A percentile compares a stretch with the other conserved stretches of the same genome.
Conservation (phyloP, 2,888 invertebrate species). For the Arge pagana region DNA sequence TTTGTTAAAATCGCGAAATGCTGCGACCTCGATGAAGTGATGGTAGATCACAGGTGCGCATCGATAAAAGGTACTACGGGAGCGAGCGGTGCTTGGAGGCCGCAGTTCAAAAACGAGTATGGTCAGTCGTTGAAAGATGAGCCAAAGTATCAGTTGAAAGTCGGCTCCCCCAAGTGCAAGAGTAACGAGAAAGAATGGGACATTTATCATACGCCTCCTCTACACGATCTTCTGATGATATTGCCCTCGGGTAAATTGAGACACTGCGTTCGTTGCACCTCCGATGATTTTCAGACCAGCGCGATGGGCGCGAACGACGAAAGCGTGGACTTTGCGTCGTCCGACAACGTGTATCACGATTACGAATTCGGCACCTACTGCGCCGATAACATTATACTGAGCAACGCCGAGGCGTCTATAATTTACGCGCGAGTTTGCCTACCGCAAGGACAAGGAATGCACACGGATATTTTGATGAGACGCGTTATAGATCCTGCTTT, state of each 20-base stretch:
- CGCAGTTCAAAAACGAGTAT: conserved; percentile 27
- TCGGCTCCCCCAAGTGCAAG: conserved; percentile 47
- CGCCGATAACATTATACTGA: conserved; percentile 71
- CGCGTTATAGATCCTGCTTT: conserved; percentile 78
- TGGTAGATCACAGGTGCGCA: conserved; percentile 70
- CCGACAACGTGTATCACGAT: conserved; percentile 67
- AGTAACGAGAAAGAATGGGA: conserved; percentile 49
- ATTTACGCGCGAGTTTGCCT: conserved; percentile 76
- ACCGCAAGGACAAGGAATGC: conserved; percentile 74
- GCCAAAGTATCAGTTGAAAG: conserved; percentile 43
- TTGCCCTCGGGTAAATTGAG: conserved; percentile 72
- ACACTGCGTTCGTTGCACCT: conserved; percentile 71
- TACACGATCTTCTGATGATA: conserved; percentile 57
- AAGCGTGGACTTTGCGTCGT: conserved; percentile 55
- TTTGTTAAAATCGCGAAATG: conserved; percentile 78
- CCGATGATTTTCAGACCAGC: conserved; percentile 39
- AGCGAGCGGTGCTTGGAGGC: conserved; percentile 30
- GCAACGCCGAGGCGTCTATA: conserved; percentile 62
- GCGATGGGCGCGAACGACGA: conserved; percentile 48
- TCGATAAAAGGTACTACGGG: conserved; percentile 64
- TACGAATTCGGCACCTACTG: conserved; percentile 79
- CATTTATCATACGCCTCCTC: conserved; percentile 46
- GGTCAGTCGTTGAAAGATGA: conserved; percentile 7
- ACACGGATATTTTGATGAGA: conserved; percentile 73
- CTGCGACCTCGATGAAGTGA: conserved; percentile 73